Percentiles rank a stretch among this genome's conserved stretches.
These are phyloP conservation scores for Pseudomyrmex dendroicus DNA, from an alignment of 1,140 invertebrate genomes.

Conservation along the genomic window DNA sequence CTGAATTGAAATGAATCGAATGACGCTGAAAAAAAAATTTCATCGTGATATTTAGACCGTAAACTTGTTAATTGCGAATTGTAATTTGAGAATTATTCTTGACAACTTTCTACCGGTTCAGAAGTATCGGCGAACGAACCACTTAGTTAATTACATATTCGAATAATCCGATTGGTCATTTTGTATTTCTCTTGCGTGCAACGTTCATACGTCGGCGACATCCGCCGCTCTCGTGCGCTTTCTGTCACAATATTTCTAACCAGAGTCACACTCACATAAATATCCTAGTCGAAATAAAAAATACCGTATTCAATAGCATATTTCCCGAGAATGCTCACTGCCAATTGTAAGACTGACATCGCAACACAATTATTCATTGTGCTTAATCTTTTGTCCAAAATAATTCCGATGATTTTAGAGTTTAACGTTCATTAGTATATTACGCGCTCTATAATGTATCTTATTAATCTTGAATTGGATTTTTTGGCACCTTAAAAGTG, in stretches of 20 bases:
- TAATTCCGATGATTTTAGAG: no score
- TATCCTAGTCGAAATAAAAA: neutral
- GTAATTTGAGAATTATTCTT: neutral
- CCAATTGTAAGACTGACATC: slow-evolving; percentile 57
- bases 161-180: slow-evolving; percentile 8
- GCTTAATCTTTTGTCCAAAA: neutral
- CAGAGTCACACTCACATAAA: slow-evolving; percentile 19
- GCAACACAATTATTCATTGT: slow-evolving; percentile 8
- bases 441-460: no score
- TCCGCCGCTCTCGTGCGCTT: neutral
- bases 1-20: no score
- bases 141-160: slow-evolving; percentile 28
- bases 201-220: neutral
- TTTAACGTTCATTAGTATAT: no score
- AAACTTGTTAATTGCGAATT: slow-evolving; percentile 7
- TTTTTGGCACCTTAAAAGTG: no score
- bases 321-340: slow-evolving; percentile 33
- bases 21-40: neutral
- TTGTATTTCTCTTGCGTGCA: neutral
- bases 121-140: neutral
- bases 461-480: no score
- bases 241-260: slow-evolving; percentile 8
- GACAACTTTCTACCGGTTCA: neutral
- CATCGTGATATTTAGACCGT: neutral
- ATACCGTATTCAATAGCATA: neutral